A percentile compares a stretch with the other conserved stretches of the same genome.
These are phyloP conservation scores for Deroplatys truncata DNA, from an alignment of 2,888 invertebrate species.

Conservation along the genomic window DNA sequence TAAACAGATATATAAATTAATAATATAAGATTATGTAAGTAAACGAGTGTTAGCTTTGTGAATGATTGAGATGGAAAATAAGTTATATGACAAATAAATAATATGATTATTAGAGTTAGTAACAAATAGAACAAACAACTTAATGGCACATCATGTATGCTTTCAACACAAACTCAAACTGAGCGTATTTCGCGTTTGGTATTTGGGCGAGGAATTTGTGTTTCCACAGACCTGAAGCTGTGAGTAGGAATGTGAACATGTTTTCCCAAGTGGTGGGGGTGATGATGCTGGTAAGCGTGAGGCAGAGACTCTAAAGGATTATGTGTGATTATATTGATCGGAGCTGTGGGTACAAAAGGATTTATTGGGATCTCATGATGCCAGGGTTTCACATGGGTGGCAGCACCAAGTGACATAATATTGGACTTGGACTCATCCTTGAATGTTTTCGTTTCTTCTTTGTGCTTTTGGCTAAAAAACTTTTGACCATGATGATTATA, in stretches of 20 bases:
- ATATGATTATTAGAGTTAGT: neutral
- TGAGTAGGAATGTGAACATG: neutral
- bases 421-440: neutral
- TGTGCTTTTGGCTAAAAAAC: neutral
- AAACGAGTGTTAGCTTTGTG: neutral
- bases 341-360: neutral
- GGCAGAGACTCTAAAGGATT: neutral
- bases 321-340: neutral
- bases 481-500: neutral
- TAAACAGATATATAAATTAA: neutral
- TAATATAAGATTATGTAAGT: neutral
- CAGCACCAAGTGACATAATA: neutral
- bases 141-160: neutral
- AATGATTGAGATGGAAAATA: neutral
- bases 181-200: neutral
- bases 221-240: neutral
- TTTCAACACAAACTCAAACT: neutral
- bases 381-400: neutral
- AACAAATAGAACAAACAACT: neutral
- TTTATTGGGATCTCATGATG: neutral
- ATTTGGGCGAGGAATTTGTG: neutral
- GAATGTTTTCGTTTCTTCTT: neutral
- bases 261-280: neutral
- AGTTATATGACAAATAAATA: neutral
- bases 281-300: neutral